A percentile compares a stretch with the other conserved stretches of the same genome.
Evolutionary conservation across 2,888 invertebrate genomes (phyloP).

Genomic region (Leptopterna dolabrata): DNA sequence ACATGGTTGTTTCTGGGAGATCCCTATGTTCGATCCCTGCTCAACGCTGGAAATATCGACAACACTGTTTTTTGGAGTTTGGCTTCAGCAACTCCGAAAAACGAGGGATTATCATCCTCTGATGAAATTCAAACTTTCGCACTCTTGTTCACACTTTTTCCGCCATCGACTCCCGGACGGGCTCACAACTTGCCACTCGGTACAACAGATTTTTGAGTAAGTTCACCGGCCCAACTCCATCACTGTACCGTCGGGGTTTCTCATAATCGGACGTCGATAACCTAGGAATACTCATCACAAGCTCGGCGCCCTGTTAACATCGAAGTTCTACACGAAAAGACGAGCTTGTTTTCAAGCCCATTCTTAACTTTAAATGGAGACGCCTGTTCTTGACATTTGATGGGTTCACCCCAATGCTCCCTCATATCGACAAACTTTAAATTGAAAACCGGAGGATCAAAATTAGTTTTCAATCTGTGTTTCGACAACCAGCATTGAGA

Average conservation of each 20-base stretch:
- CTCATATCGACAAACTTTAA: conserved; percentile 33
- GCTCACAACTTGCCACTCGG: no score
- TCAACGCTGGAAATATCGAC: no score
- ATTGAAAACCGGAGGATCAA: conserved; percentile 22
- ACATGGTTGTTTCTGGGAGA: no score
- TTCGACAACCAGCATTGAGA: background rate
- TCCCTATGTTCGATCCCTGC: no score
- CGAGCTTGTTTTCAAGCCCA: conserved; percentile 14
- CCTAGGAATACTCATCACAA: background rate
- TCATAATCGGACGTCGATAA: background rate
- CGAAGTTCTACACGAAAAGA: background rate
- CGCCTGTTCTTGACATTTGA: conserved; percentile 20
- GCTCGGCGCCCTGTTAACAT: background rate
- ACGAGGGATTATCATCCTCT: no score
- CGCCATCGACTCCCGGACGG: no score
- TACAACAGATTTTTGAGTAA: no score
- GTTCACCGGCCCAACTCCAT: no score
- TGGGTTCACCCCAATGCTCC: background rate
- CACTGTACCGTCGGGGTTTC: background rate
- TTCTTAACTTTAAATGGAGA: conserved; percentile 39
- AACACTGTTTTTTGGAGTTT: no score
- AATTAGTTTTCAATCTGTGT: conserved; percentile 35
- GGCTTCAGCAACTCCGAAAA: no score
- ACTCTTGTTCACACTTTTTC: no score
- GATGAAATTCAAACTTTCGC: no score